Conservation (phyloP, 2,797 vertebrate species). For the Notamacropus eugenii region DNA sequence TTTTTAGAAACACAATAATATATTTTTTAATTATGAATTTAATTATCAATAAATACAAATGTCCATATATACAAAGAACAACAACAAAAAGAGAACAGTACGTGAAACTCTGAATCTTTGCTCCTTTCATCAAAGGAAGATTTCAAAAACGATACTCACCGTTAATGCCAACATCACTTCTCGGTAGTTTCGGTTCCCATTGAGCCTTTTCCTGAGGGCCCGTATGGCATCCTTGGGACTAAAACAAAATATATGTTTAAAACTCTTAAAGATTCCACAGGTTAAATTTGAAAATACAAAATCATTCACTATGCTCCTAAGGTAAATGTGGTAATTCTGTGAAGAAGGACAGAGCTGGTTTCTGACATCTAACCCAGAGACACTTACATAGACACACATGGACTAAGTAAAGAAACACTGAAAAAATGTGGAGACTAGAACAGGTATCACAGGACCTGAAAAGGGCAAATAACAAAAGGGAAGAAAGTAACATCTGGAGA, state of each 20-base stretch:
- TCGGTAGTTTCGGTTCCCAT: conserved; percentile 96
- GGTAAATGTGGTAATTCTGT: background rate
- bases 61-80: background rate
- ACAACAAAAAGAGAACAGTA: background rate
- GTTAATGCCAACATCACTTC: conserved; percentile 98
- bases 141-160: conserved; percentile 85
- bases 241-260: conserved; percentile 60
- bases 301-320: background rate
- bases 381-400: background rate
- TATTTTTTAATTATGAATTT: background rate
- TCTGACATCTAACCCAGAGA: background rate
- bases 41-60: background rate
- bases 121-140: background rate
- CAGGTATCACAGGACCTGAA: background rate
- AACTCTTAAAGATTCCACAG: conserved; percentile 5
- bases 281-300: background rate
- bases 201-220: conserved; percentile 97
- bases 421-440: background rate
- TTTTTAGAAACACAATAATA: background rate
- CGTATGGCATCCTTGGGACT: conserved; percentile 98
- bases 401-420: background rate
- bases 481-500: background rate
- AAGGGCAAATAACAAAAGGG: background rate
- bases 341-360: background rate
- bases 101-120: background rate